Evolutionary conservation across 2,888 invertebrate genomes (phyloP), one percentile per base, ranked within the genome.

Genomic region (Agrochola lychnidis): DNA sequence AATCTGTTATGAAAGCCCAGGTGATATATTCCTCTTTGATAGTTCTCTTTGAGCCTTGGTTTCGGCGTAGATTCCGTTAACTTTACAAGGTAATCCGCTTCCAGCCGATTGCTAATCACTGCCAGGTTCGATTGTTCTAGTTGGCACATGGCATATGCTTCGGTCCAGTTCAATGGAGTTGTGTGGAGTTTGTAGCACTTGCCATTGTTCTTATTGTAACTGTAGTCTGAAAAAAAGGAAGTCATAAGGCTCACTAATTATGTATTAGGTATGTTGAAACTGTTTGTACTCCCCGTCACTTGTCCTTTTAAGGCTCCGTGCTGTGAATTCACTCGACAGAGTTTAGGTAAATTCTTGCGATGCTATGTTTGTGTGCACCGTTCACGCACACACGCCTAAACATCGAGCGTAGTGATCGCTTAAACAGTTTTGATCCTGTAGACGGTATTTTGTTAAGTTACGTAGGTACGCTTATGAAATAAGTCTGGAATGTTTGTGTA

Each of bases 131-230:
- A 66, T 25, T 25, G 42, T 79, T 78, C 79, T 42, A 91, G 76
- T 45, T 86, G 86, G 82, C 96, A 96, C 3, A 89, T 79, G 2
- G 87, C 84, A 48, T 91, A 90, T 0, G 96, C 95, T 0, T 94
- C 94, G 0, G 88, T 88, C 95, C 96, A 96, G 62, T 89, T 93
- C 80, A 85, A 79, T 0, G 94, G 93, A 2, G 82, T 87, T 42
- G 91, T 76, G 78, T 96, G 95, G 48, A 94, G 92, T 76, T 95
- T 95, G 88, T 94, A 95, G 82, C 95, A 95, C 79, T 90, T 92
- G 2, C 92, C 92, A 19, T 70, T 61, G 0, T 66, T 25, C 22
- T 88, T 88, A 61, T 91, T 89, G 81, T 87, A 94, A 64, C 81
- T 80, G 83, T 95, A 95, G 75, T 87, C 95, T 95, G 89, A 51